Evolutionary conservation across 1,140 invertebrate genomes (phyloP), one percentile per base, ranked within the genome.

Genomic region (Anagrus nilaparvatae): DNA sequence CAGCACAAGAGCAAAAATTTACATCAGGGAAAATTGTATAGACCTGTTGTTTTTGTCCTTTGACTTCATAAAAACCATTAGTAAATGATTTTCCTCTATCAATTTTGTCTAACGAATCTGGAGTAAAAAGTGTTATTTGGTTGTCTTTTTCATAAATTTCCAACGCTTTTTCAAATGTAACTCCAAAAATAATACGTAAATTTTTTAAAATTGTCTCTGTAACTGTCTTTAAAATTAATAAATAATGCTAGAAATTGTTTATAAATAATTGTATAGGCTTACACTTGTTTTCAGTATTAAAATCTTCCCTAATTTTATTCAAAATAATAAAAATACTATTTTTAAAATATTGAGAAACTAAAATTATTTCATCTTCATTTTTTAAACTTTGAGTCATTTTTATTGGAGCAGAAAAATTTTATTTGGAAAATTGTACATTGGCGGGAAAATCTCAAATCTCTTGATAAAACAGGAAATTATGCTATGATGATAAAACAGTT

Each of bases 1-100:
- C 69, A 33, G 48, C 51, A 55, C 79, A 82, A 2, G 67, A 63
- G 50, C 79, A 82, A 53, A 70, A 81, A 56, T 81, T 80, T 13
- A 79, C 57, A 33, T 68, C 55, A 1, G 74, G 72, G 49, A 78
- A 77, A 10, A 82, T 48, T 28, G 68, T 73, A 47, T 78, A 80
- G 35, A 63, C 63, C 19, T 64, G 59, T 41, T 69, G 69, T n/a
- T 71, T 69, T 17, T 67, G 61, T n/a, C 71, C 74, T 38, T 70
- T 66, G 3, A 81, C 59, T 65, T 78, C 73, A 37, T 75, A 63
- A 25, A 79, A 59, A 46, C 48, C 61, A 30, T 50, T 48, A 30
- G 40, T 18, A 5, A 44, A 39, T 32, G 42, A 34, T 53, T 24
- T 40, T 0, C 52, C 43, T 47, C 55, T 59, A 48, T 18, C 58